These are phyloP conservation scores for Clinocottus analis DNA, from an alignment of 2,113 vertebrate genomes.

Conservation along the genomic window DNA sequence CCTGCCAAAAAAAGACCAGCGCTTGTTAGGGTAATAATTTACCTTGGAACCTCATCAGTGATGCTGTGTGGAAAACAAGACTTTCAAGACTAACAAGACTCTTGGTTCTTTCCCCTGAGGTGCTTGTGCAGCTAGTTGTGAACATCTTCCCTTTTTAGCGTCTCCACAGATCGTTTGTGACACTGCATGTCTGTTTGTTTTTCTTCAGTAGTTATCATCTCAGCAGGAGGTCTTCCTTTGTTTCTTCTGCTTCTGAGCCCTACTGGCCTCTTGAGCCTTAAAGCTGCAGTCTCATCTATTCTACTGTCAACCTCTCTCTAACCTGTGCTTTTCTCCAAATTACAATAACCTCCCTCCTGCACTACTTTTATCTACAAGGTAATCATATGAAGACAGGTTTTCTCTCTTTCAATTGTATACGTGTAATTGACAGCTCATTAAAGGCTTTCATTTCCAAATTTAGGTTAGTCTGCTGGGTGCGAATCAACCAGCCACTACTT, in stretches of 20 bases:
- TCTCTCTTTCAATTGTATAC: conserved; percentile 1
- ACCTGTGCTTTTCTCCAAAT: conserved; percentile 36
- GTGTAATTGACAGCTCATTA: conserved; percentile 31
- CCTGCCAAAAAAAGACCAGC: conserved; percentile 39
- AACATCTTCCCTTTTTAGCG: conserved; percentile 19
- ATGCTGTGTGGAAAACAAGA: conserved; percentile 49
- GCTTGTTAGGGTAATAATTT: conserved; percentile 23
- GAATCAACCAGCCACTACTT: conserved; percentile 25
- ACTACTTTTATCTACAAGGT: conserved; percentile 40
- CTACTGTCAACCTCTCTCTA: conserved; percentile 34
- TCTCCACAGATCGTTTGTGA: conserved; percentile 13
- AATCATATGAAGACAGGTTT: conserved; percentile 26
- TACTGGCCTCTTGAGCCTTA: conserved; percentile 38
- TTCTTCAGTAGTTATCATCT: conserved; percentile 47
- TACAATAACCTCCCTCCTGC: conserved; percentile 5
- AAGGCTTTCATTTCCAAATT: conserved; percentile 44
- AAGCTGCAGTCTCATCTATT: conserved; percentile 49
- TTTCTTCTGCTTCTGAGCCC: conserved; percentile 42
- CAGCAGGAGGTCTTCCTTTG: conserved; percentile 40
- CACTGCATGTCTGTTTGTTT: conserved; percentile 36
- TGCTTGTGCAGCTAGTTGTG: neutral
- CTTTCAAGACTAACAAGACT: conserved; percentile 23
- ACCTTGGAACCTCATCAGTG: conserved; percentile 36
- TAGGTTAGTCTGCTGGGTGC: conserved; percentile 10
- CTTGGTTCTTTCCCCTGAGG: conserved; percentile 34